Evolutionary conservation across 1,140 invertebrate genomes (phyloP), one percentile per base, ranked within the genome.

Genomic region (Trichonephila clavipes): DNA sequence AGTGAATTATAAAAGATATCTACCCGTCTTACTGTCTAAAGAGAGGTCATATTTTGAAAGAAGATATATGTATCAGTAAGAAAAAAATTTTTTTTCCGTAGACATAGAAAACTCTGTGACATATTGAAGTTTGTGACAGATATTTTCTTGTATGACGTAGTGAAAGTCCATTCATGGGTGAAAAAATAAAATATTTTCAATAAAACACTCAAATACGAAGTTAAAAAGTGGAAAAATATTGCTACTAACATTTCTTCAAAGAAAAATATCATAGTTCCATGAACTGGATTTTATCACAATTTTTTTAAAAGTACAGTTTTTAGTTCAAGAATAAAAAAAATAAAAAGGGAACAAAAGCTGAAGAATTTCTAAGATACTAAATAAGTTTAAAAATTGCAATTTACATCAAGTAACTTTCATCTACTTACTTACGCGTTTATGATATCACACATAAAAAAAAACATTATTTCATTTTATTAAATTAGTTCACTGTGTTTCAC

Each of bases 41-140:
- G 44, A 51, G 44, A 51, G 34, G 44, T 51, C 44, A 51, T 51
- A 51, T 51, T 51, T 51, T 51, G 44, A 51, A 51, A 51, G 44
- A 51, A 62, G 21, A 18, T 62, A 62, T 62, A 62, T 62, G 21
- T 18, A 62, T 72, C 14, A 28, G 24, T 5, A 72, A 14, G 24
- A 72, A 72, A 72, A 14, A 18, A 0, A 0, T 10, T 51, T 51
- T 72, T 72, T 28, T 16, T 0, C 8, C 6, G 21, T 12, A 34
- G 14, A 34, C 16, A 18, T 34, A 28, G 28, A 10, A 72, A 72
- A 72, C 10, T 72, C 3, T 72, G 4, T 72, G 66, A 72, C 28
- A 72, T 34, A 12, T 72, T 72, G 69, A 72, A 72, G 28, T 72
- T 24, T 72, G 69, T 72, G 69, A 72, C 69, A 72, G n/a, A 16